Percentiles rank a stretch among this genome's conserved stretches.
Evolutionary conservation across 2,113 vertebrate species (phyloP).

Genomic region (Phalacrocorax aristotelis): DNA sequence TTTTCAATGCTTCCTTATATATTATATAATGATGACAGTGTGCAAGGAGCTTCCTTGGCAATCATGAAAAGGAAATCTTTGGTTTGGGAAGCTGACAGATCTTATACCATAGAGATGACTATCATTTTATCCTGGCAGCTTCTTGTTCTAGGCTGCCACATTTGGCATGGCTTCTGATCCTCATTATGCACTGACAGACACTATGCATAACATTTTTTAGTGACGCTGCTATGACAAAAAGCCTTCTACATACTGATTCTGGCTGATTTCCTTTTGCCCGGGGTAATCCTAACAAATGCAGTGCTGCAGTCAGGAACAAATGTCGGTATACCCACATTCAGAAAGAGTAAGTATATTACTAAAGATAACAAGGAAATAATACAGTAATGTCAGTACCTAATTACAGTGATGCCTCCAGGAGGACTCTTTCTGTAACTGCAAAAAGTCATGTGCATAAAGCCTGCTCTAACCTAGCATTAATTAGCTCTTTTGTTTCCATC

Average conservation of each 20-base stretch:
- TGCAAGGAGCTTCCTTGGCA: constrained; percentile 9
- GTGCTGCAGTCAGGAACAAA: background rate
- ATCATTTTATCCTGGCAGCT: constrained; percentile 15
- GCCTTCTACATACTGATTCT: background rate
- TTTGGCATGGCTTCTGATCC: constrained; percentile 8
- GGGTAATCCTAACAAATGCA: background rate
- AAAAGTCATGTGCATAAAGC: background rate
- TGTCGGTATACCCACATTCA: background rate
- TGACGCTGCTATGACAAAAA: background rate
- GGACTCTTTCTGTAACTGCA: background rate
- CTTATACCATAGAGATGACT: background rate
- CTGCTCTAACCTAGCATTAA: background rate
- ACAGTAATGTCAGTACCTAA: background rate
- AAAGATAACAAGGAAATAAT: background rate
- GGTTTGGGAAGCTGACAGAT: constrained; percentile 25
- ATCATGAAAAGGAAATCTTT: background rate
- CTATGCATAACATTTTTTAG: background rate
- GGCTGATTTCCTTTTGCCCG: constrained; percentile 24
- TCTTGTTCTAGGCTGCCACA: background rate
- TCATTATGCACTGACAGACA: background rate
- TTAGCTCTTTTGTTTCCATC: background rate
- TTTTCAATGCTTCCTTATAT: background rate
- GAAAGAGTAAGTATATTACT: background rate
- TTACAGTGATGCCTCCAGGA: background rate
- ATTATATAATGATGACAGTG: background rate